A percentile compares a stretch with the other conserved stretches of the same genome.
phyloP scores from a whole-genome alignment of 2,888 invertebrate genomes.

The Ctenicera cuprea region DNA sequence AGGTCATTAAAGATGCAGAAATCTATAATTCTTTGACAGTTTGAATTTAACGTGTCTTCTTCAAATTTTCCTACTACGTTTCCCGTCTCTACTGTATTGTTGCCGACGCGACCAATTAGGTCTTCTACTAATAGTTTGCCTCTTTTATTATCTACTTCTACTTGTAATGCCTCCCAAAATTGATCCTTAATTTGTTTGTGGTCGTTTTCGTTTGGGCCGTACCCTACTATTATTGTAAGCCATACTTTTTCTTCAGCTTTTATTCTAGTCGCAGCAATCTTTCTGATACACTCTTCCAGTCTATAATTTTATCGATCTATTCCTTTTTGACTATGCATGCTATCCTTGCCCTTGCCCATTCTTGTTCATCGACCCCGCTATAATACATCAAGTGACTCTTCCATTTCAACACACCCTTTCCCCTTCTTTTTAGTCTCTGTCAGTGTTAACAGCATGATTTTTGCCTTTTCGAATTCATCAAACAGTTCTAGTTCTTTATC shows the following conservation, averaged over 20 bases:
- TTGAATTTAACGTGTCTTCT: background rate
- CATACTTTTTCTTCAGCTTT: background rate
- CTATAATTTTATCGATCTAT: background rate
- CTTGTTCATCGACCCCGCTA: too few species aligned
- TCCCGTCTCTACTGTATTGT: background rate
- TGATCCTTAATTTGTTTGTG: slow-evolving; percentile 1
- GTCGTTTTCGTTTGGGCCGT: slow-evolving; percentile 4
- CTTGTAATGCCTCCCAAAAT: background rate
- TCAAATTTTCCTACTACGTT: slow-evolving; percentile 5
- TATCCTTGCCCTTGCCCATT: too few species aligned
- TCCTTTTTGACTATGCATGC: background rate
- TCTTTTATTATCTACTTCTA: too few species aligned
- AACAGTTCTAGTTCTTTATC: background rate
- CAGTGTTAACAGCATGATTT: background rate
- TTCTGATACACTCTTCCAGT: background rate
- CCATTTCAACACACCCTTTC: background rate
- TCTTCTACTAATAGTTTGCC: slow-evolving; percentile 7
- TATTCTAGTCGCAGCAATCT: slow-evolving; percentile 5
- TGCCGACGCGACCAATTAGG: background rate
- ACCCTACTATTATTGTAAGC: background rate
- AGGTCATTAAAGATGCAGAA: too few species aligned
- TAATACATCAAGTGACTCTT: background rate
- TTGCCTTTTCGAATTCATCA: background rate
- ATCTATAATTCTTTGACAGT: background rate
- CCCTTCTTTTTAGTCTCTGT: too few species aligned